Conservation (phyloP, 2,888 invertebrate species). For the Erebia epiphron region DNA sequence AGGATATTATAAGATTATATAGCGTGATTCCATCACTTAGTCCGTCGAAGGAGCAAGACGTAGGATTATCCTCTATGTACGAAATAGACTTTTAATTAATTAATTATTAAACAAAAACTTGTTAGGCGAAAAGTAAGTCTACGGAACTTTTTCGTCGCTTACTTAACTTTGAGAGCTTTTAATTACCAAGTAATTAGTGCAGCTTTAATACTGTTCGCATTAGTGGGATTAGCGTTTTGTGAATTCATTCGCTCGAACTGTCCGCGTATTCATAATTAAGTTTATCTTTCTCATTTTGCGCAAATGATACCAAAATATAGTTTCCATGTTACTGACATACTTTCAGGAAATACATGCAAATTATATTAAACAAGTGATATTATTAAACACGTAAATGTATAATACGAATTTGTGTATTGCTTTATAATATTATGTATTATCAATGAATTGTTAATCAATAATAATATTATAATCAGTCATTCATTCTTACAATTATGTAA, state of each 20-base stretch:
- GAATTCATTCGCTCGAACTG: conserved; percentile 35
- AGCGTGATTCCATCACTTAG: neutral
- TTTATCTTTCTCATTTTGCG: conserved; percentile 5
- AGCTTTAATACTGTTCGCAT: conserved; percentile 43
- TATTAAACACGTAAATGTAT: neutral
- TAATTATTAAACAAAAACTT: conserved; percentile 26
- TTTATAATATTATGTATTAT: no score
- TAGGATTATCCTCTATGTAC: no score
- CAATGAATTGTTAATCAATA: no score
- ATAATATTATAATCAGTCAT: no score
- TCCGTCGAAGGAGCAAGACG: no score
- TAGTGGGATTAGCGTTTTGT: conserved; percentile 40
- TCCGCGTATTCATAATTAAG: conserved; percentile 22
- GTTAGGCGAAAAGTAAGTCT: conserved; percentile 32
- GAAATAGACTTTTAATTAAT: conserved; percentile 13
- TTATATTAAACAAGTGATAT: neutral
- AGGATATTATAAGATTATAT: neutral
- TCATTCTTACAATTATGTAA: no score
- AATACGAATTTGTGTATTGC: no score
- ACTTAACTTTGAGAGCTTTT: conserved; percentile 47
- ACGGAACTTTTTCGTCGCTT: conserved; percentile 44
- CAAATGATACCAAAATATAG: neutral
- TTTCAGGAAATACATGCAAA: neutral
- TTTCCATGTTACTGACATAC: neutral
- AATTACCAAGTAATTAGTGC: conserved; percentile 46